Percentiles rank a stretch among this genome's conserved stretches.
Evolutionary conservation across 2,797 vertebrate genomes (phyloP).

Genomic region (Enteromius anoplus): DNA sequence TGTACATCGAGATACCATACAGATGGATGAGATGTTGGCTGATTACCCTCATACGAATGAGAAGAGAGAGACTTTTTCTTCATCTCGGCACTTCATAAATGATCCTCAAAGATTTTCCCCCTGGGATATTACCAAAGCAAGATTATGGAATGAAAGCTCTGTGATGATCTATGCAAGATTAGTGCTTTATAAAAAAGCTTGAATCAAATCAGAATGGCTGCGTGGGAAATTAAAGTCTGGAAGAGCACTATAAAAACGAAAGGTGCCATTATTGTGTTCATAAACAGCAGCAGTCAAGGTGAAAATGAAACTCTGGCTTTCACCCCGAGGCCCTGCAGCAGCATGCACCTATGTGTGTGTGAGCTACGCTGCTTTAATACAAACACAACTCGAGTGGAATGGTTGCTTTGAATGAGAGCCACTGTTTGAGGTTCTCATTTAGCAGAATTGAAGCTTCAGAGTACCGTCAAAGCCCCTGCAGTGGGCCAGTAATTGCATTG

Average conservation of each 20-base stretch:
- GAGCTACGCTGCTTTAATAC: slow-evolving; percentile 44
- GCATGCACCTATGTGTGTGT: slow-evolving; percentile 24
- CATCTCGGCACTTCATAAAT: slow-evolving; percentile 32
- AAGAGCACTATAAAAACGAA: slow-evolving; percentile 33
- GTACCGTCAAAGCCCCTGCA: slow-evolving; percentile 28
- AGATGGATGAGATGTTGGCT: slow-evolving; percentile 10
- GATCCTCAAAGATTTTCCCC: slow-evolving; percentile 23
- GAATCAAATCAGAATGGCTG: slow-evolving; percentile 47
- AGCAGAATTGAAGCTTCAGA: slow-evolving; percentile 48
- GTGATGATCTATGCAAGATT: slow-evolving; percentile 29
- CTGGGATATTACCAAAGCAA: slow-evolving; percentile 19
- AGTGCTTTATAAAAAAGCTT: neutral
- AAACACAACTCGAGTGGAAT: slow-evolving; percentile 29
- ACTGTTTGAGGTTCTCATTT: slow-evolving; percentile 49
- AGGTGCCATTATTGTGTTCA: slow-evolving; percentile 44
- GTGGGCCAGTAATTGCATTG: slow-evolving; percentile 59
- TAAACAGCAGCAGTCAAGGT: slow-evolving; percentile 50
- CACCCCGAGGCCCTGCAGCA: slow-evolving; percentile 4
- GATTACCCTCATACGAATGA: slow-evolving; percentile 12
- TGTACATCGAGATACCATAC: neutral
- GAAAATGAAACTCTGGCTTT: slow-evolving; percentile 48
- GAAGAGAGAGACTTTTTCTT: slow-evolving; percentile 11
- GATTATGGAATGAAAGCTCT: slow-evolving; percentile 35
- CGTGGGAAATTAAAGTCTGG: slow-evolving; percentile 35
- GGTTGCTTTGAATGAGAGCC: slow-evolving; percentile 46